Base-by-base conservation (phyloP, 2,888 invertebrate species). In the Zhuqinia jingwanae region DNA sequence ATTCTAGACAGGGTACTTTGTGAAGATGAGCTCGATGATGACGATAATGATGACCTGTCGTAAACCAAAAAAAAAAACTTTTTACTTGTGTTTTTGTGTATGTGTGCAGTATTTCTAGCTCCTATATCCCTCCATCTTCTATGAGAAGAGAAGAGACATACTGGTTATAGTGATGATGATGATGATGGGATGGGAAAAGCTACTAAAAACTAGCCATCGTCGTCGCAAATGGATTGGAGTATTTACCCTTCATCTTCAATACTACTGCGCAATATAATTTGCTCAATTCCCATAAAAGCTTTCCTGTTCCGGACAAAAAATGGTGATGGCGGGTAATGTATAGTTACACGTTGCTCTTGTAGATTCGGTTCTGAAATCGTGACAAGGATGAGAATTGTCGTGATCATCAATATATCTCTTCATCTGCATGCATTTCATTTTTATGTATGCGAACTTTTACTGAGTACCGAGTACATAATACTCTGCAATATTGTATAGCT, bases 211-310 rank as follows among this genome's bases (percentile, higher is more conserved):
- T 42, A 27, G 45, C 63, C 78, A 78, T 63, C 36, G 53, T 56
- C 78, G 10, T 63, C 25, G 60, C 70, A 85, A 85, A 78, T 85
- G 76, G 76, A 77, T 50, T 78, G 50, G 78, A 2, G 70, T 85
- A 76, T 76, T 76, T 76, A 83, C 82, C 45, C 58, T 36, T 63
- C 63, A 36, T 36, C 63, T 27, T 63, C 63, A 27, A 13, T 30
- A n/a, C 84, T 27, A 60, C 84, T 77, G 68, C 77, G 84, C 78
- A 85, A 68, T 78, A 85, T 79, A 85, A 79, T 85, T 85, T 85
- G 85, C 79, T 65, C 85, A 79, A 85, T 73, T 85, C 85, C 79
- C 85, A 85, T 85, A 85, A 85, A 85, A 79, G 53, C 79, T 79
- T 85, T 85, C 85, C 85, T 79, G 58, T 85, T 85, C 73, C 79